These are phyloP conservation scores for Zonitis immaculata DNA, from an alignment of 2,888 invertebrate genomes.

Conservation along the genomic window DNA sequence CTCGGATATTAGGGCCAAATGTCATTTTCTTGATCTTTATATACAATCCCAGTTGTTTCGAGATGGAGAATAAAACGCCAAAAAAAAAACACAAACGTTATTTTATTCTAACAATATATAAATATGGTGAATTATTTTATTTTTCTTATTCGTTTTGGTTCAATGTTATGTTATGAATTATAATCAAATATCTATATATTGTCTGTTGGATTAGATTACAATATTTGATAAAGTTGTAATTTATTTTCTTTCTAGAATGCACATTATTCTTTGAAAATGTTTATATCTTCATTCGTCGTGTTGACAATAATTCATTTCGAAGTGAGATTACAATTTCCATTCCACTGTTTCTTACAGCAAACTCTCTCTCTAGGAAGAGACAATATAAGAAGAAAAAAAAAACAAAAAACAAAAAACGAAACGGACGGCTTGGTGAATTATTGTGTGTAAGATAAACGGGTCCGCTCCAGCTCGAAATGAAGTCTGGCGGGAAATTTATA, in stretches of 20 bases:
- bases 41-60: constrained; percentile 14
- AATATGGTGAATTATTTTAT: too few relatives aligned
- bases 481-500: constrained; percentile 58
- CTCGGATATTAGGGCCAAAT: constrained; percentile 32
- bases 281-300: constrained; percentile 44
- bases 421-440: constrained; percentile 55
- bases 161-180: too few relatives aligned
- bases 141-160: too few relatives aligned
- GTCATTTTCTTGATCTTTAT: constrained; percentile 21
- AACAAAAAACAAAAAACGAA: constrained; percentile 44
- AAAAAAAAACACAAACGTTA: constrained; percentile 38
- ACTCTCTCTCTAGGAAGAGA: constrained; percentile 48
- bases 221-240: constrained; percentile 31
- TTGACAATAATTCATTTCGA: constrained; percentile 47
- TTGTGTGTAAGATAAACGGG: constrained; percentile 68
- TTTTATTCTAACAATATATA: too few relatives aligned
- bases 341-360: constrained; percentile 47
- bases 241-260: constrained; percentile 33
- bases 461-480: constrained; percentile 67
- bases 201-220: constrained; percentile 27
- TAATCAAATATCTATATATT: constrained; percentile 13
- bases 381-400: constrained; percentile 48
- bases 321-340: constrained; percentile 50
- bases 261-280: constrained; percentile 36
- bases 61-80: constrained; percentile 14